Base-by-base conservation (phyloP, 2,888 invertebrate genomes). In the Neoascia interrupta region DNA sequence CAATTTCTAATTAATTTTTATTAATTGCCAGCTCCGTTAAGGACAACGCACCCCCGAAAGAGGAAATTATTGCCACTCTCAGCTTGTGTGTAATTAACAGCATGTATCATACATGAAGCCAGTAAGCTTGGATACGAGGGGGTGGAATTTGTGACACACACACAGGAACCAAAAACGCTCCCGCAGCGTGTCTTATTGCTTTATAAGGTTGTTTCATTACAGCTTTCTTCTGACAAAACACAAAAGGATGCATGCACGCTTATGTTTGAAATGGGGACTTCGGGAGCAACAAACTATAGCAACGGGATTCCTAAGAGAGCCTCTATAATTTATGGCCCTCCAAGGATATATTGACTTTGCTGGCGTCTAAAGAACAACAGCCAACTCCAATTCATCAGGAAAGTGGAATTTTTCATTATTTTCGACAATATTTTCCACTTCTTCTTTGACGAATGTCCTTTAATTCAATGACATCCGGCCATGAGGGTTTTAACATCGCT, bases 1-100 rank as follows among this genome's bases (percentile, higher is more conserved):
- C 15, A 36, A 41, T n/a, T 58, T 70, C 63, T 28, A 18, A 64
- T 63, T 63, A 51, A 75, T 69, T 63, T 49, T 69, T 70, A 69
- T 75, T 63, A 70, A 70, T 75, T 63, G 63, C 51, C 15, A 75
- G 51, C 45, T 39, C 49, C 31, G 36, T 28, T 47, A 61, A 61
- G 68, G 61, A 61, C 54, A 28, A 39, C 16, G 19, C n/a, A n/a
- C n/a, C 6, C 36, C 10, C 13, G 39, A 18, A 47, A 23, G 54
- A n/a, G 28, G 39, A 34, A 43, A 39, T 49, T 34, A 61, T 61
- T 74, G 47, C 49, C 26, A 28, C 21, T 49, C 54, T n/a, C 43
- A 54, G 43, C 39, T 34, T 58, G 39, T 31, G 31, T 45, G 66
- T 34, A 60, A 68, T 74, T 68, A 61, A 54, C 60, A 54, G 61